These are phyloP conservation scores for Osmerus eperlanus DNA, from an alignment of 2,113 vertebrate genomes.

Conservation along the genomic window DNA sequence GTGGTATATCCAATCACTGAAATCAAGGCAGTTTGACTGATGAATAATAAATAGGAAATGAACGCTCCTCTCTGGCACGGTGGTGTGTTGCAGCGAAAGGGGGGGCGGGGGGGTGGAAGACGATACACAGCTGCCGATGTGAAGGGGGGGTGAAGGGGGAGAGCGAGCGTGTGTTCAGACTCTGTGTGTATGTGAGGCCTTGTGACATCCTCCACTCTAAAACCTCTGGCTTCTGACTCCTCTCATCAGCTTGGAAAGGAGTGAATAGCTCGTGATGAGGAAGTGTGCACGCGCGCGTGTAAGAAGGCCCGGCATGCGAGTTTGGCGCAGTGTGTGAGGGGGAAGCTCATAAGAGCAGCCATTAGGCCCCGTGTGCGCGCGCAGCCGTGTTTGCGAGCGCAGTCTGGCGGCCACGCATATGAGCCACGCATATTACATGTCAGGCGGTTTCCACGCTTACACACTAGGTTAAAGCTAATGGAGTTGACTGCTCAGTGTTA, in stretches of 20 bases:
- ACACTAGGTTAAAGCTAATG: not conserved
- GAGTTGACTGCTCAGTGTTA: not conserved
- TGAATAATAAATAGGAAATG: conserved; percentile 80
- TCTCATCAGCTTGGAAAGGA: conserved; percentile 60
- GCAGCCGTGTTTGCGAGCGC: conserved; percentile 9
- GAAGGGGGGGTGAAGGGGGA: conserved; percentile 48
- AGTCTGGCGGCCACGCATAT: not conserved
- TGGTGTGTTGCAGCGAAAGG: conserved; percentile 14
- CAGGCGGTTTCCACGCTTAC: not conserved
- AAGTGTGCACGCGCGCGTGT: not conserved
- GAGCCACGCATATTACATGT: not conserved
- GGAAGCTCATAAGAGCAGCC: not conserved
- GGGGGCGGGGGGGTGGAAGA: conserved; percentile 41
- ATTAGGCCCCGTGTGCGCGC: too few species aligned
- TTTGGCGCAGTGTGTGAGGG: not conserved
- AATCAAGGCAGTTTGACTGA: conserved; percentile 75
- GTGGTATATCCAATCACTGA: conserved; percentile 70
- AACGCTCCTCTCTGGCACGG: conserved; percentile 64
- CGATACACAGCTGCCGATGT: conserved; percentile 47
- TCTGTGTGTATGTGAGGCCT: conserved; percentile 30
- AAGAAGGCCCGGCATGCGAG: not conserved
- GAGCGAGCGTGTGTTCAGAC: conserved; percentile 26
- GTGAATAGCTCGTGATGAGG: not conserved
- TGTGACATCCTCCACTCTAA: conserved; percentile 57
- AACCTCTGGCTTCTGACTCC: conserved; percentile 60